Evolutionary conservation across 1,140 invertebrate species (phyloP).

Genomic region (Magallana angulata): DNA sequence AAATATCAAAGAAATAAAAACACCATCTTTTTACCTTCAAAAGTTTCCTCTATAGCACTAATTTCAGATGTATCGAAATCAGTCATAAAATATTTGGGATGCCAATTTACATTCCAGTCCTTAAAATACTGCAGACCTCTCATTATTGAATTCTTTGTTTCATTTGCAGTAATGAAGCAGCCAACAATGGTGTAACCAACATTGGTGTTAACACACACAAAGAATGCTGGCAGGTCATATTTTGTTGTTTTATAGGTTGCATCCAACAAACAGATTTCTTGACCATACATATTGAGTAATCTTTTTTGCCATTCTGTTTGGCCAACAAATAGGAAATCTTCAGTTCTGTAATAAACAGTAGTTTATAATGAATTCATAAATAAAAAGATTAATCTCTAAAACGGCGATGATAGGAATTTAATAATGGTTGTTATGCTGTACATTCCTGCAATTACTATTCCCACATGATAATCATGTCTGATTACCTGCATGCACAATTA

Average conservation of each 20-base stretch:
- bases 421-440: no score
- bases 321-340: constrained; percentile 40
- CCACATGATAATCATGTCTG: no score
- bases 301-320: constrained; percentile 41
- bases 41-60: constrained; percentile 5
- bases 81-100: constrained; percentile 16
- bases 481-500: no score
- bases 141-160: not conserved
- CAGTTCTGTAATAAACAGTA: constrained; percentile 5
- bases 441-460: no score
- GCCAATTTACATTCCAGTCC: constrained; percentile 34
- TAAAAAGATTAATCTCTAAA: no score
- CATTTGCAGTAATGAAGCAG: not conserved
- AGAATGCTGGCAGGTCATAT: constrained; percentile 35
- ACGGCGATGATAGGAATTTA: no score
- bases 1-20: not conserved
- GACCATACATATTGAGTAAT: constrained; percentile 38
- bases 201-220: constrained; percentile 49
- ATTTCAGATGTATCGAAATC: constrained; percentile 37
- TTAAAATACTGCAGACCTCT: not conserved
- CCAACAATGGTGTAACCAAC: constrained; percentile 36
- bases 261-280: constrained; percentile 45
- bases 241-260: constrained; percentile 42
- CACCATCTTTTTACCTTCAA: not conserved
- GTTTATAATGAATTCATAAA: no score